A percentile compares a stretch with the other conserved stretches of the same genome.
Evolutionary conservation across 2,888 invertebrate species (phyloP).

Genomic region (Lottia scabra): DNA sequence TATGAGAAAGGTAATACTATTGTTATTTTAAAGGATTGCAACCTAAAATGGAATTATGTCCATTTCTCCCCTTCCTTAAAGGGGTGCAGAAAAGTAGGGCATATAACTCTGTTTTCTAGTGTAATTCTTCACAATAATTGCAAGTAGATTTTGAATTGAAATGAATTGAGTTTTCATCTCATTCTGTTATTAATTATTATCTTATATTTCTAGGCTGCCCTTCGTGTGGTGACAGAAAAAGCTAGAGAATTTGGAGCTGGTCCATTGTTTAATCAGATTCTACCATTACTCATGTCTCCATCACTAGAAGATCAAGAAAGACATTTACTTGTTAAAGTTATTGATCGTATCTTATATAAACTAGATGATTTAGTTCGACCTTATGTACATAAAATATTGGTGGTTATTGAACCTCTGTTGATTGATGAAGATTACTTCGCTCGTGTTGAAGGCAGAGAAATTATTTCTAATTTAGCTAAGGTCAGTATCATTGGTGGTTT

Average conservation of each 20-base stretch:
- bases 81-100: too few relatives aligned
- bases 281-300: conserved; percentile 99
- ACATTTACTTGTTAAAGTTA: conserved; percentile 98
- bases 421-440: conserved; percentile 99
- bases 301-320: conserved; percentile 99
- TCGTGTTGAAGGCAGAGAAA: conserved; percentile 98
- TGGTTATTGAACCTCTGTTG: conserved; percentile 97
- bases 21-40: not conserved
- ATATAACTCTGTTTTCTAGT: too few relatives aligned
- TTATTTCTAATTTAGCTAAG: conserved; percentile 98
- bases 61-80: too few relatives aligned
- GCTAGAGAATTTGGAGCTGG: conserved; percentile 98
- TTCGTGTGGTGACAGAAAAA: conserved; percentile 98
- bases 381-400: conserved; percentile 99
- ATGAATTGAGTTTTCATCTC: too few relatives aligned
- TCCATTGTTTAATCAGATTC: conserved; percentile 97
- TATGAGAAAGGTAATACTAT: conserved; percentile 84
- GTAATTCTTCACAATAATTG: too few relatives aligned
- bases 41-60: too few relatives aligned
- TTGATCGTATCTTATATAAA: conserved; percentile 98
- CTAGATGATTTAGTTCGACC: conserved; percentile 98
- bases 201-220: conserved; percentile 75
- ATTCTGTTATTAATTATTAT: too few relatives aligned
- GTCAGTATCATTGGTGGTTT: too few relatives aligned
- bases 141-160: too few relatives aligned